Percentiles rank a stretch among this genome's conserved stretches.
phyloP scores from a whole-genome alignment of 2,797 vertebrate genomes.

The Sebastes matsubarae region DNA sequence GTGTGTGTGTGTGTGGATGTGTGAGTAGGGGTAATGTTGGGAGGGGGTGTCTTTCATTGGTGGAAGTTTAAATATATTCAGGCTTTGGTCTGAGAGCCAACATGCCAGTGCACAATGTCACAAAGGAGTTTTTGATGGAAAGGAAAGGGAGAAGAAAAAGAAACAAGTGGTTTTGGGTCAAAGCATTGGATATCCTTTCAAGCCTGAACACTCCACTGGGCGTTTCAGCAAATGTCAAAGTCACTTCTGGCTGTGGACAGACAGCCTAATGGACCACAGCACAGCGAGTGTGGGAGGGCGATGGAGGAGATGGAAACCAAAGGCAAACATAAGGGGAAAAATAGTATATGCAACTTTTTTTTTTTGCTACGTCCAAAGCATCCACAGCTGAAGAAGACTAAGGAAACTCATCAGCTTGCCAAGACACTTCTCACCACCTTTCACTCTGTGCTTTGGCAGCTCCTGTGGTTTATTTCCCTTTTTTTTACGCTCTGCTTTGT shows the following conservation, averaged over 20 bases:
- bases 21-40: slow-evolving; percentile 14
- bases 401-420: slow-evolving; percentile 58
- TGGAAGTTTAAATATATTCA: slow-evolving; percentile 65
- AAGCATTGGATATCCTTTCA: slow-evolving; percentile 78
- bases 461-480: slow-evolving; percentile 57
- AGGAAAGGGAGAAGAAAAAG: slow-evolving; percentile 56
- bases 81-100: slow-evolving; percentile 65
- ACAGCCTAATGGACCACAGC: slow-evolving; percentile 77
- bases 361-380: slow-evolving; percentile 20
- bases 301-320: slow-evolving; percentile 29
- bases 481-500: slow-evolving; percentile 64
- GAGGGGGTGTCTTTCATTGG: slow-evolving; percentile 34
- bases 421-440: slow-evolving; percentile 57
- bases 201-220: slow-evolving; percentile 77
- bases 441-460: slow-evolving; percentile 63
- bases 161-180: slow-evolving; percentile 78
- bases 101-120: slow-evolving; percentile 68
- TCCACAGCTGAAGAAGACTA: slow-evolving; percentile 33
- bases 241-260: slow-evolving; percentile 75
- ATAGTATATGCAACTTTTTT: slow-evolving; percentile 20
- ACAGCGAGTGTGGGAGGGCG: slow-evolving; percentile 57
- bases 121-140: slow-evolving; percentile 76
- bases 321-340: slow-evolving; percentile 50
- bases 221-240: slow-evolving; percentile 81
- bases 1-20: not conserved